Percentiles rank a stretch among this genome's conserved stretches.
Conservation (phyloP, 1,140 invertebrate species). For the Drosophila funebris region DNA sequence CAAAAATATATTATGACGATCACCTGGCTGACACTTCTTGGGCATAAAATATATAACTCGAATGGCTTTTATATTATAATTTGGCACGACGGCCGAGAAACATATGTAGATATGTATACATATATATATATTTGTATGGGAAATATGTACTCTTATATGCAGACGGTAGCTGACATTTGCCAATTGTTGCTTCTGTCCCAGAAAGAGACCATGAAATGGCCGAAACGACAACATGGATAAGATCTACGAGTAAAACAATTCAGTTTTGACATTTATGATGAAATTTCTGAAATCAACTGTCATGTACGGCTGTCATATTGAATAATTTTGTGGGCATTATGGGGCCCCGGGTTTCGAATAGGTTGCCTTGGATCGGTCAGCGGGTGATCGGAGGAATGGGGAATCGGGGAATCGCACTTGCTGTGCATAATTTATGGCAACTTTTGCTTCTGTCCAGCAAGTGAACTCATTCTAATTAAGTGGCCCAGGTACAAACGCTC, state of each 20-base stretch:
- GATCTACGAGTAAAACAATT: constrained; percentile 74
- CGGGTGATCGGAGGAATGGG: neutral
- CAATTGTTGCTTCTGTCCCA: constrained; percentile 42
- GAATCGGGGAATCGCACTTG: constrained; percentile 47
- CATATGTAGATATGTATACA: constrained; percentile 19
- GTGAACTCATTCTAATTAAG: constrained; percentile 82
- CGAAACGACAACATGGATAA: constrained; percentile 58
- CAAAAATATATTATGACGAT: constrained; percentile 55
- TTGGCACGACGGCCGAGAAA: constrained; percentile 48
- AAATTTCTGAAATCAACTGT: constrained; percentile 80
- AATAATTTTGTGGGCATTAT: constrained; percentile 72
- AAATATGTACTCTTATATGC: neutral
- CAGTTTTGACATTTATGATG: constrained; percentile 81
- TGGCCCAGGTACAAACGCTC: constrained; percentile 26
- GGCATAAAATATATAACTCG: constrained; percentile 50
- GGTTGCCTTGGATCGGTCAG: neutral
- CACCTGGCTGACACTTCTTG: constrained; percentile 50
- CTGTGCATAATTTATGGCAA: constrained; percentile 75
- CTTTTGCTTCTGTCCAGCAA: constrained; percentile 28
- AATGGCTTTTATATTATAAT: constrained; percentile 57
- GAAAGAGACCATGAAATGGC: constrained; percentile 47
- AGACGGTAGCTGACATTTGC: constrained; percentile 3
- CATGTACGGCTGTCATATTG: constrained; percentile 79
- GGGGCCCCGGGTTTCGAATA: constrained; percentile 4
- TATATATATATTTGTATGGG: neutral